These are phyloP conservation scores for Rhamphomyia laevipes DNA, from an alignment of 2,888 invertebrate species.

Conservation along the genomic window DNA sequence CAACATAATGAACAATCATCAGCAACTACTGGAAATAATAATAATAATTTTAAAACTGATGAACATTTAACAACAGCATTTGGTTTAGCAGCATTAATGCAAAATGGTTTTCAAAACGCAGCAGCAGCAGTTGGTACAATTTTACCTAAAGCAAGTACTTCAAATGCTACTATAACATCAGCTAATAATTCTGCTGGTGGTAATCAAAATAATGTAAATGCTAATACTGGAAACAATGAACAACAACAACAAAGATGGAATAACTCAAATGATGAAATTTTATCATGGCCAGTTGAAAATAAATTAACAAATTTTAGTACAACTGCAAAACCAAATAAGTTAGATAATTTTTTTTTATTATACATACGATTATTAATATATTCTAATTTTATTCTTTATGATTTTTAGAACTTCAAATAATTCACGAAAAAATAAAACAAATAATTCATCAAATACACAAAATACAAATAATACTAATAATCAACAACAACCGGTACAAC, in stretches of 20 bases:
- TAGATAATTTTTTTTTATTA: background rate
- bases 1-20: slow-evolving; percentile 13
- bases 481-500: background rate
- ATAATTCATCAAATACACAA: background rate
- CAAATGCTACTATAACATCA: slow-evolving; percentile 17
- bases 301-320: background rate
- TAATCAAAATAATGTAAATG: background rate
- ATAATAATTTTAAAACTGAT: slow-evolving; percentile 48
- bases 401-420: too few relatives aligned
- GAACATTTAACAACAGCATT: slow-evolving; percentile 60
- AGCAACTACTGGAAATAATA: slow-evolving; percentile 27
- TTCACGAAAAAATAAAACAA: background rate
- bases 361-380: too few relatives aligned
- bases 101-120: slow-evolving; percentile 46
- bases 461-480: background rate
- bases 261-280: background rate
- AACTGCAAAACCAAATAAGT: background rate
- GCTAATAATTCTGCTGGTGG: background rate
- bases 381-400: too few relatives aligned
- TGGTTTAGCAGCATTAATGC: slow-evolving; percentile 66
- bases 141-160: slow-evolving; percentile 13
- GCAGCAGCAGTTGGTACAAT: slow-evolving; percentile 15
- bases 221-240: background rate
- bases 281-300: background rate
- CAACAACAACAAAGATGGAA: background rate